These are phyloP conservation scores for Acrobeloides nanus DNA, from an alignment of 2,888 invertebrate genomes.

Conservation along the genomic window DNA sequence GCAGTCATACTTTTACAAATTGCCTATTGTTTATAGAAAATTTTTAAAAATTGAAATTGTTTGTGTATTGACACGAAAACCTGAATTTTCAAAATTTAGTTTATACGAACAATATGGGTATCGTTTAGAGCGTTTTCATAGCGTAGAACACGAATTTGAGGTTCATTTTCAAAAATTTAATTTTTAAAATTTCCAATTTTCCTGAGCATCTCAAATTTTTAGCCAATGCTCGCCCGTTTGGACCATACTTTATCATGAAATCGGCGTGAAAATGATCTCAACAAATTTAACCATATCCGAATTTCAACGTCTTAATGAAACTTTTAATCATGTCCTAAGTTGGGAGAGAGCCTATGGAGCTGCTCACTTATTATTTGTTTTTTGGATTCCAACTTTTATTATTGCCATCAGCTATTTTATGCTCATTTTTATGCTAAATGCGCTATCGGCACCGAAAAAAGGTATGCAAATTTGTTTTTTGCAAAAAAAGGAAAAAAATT, in stretches of 20 bases:
- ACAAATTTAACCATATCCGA: slow-evolving; percentile 4
- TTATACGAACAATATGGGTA: too few species aligned
- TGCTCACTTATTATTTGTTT: slow-evolving; percentile 41
- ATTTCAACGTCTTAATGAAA: slow-evolving; percentile 9
- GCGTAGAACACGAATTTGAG: too few species aligned
- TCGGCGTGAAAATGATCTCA: slow-evolving; percentile 23
- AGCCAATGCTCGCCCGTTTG: slow-evolving; percentile 34
- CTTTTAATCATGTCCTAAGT: slow-evolving; percentile 9
- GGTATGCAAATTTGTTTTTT: too few species aligned
- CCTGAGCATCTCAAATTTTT: too few species aligned
- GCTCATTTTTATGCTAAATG: slow-evolving; percentile 33
- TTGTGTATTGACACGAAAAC: not conserved
- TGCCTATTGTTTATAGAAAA: too few species aligned
- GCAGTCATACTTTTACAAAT: too few species aligned
- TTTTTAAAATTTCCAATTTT: too few species aligned
- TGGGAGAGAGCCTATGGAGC: slow-evolving; percentile 39
- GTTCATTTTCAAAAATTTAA: too few species aligned
- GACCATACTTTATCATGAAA: slow-evolving; percentile 29
- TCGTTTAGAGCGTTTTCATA: too few species aligned
- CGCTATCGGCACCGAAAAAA: slow-evolving; percentile 10
- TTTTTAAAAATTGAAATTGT: slow-evolving; percentile 7
- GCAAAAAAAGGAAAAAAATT: too few species aligned
- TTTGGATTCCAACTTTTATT: slow-evolving; percentile 43
- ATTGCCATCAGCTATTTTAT: slow-evolving; percentile 34
- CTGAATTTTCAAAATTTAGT: too few species aligned